Evolutionary conservation across 2,113 vertebrate species (phyloP).

Genomic region (Tragelaphus buxtoni): DNA sequence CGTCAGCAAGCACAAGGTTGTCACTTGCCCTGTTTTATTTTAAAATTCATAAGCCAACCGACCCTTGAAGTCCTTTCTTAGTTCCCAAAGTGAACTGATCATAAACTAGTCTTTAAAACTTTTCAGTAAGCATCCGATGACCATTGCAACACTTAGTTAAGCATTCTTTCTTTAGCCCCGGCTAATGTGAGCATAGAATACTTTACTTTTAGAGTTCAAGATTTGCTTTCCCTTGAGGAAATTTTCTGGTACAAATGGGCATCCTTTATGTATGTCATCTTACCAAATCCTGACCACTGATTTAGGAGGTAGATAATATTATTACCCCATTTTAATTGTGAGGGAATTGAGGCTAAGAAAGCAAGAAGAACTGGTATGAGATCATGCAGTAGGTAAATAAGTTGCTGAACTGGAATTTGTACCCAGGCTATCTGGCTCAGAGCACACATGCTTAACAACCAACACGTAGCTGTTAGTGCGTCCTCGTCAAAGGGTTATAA

Average conservation of each 20-base stretch:
- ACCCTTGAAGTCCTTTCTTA: background rate
- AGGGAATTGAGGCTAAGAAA: background rate
- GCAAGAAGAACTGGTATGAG: background rate
- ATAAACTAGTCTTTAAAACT: background rate
- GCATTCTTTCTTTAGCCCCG: background rate
- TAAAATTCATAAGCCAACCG: background rate
- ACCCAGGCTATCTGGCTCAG: background rate
- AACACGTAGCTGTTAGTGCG: background rate
- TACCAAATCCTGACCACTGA: background rate
- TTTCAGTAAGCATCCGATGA: background rate
- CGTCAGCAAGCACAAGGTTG: background rate
- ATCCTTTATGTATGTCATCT: background rate
- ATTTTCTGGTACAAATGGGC: background rate
- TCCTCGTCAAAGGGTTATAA: background rate
- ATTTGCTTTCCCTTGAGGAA: background rate
- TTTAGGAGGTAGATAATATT: background rate
- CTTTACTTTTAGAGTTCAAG: background rate
- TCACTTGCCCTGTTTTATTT: background rate
- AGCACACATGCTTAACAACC: background rate
- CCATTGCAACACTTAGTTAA: background rate
- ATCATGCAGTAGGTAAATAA: background rate
- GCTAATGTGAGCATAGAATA: background rate
- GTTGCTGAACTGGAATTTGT: background rate
- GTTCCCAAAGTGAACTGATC: background rate
- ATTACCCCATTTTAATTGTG: background rate